Evolutionary conservation across 1,140 invertebrate species (phyloP).

Genomic region (Zophobas atratus): DNA sequence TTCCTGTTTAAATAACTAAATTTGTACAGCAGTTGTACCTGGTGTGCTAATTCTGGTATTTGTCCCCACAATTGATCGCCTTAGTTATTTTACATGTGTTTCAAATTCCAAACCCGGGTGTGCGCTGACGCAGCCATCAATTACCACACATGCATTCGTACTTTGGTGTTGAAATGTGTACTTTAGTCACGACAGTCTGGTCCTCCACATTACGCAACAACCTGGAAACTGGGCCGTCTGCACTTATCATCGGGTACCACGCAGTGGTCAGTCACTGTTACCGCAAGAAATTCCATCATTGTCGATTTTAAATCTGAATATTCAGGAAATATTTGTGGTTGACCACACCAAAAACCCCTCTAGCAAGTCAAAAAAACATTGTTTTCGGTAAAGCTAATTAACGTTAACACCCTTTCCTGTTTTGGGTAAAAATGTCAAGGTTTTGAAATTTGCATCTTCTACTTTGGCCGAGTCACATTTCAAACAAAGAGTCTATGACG

Average conservation of each 20-base stretch:
- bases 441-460: slow-evolving; percentile 4
- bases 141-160: slow-evolving; percentile 23
- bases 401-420: slow-evolving; percentile 11
- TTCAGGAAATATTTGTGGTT: slow-evolving; percentile 23
- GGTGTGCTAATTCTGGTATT: no score
- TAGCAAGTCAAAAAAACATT: background rate
- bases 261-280: background rate
- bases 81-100: no score
- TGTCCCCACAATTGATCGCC: no score
- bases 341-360: background rate
- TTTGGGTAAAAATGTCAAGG: slow-evolving; percentile 32
- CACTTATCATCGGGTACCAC: background rate
- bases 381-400: background rate
- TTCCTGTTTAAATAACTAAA: no score
- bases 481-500: background rate
- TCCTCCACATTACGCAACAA: slow-evolving; percentile 31
- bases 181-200: slow-evolving; percentile 37
- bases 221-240: slow-evolving; percentile 29
- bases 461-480: background rate
- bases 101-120: slow-evolving; percentile 13
- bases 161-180: slow-evolving; percentile 29
- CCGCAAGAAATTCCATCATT: slow-evolving; percentile 8
- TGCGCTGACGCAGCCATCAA: slow-evolving; percentile 2
- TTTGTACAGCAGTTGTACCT: no score
- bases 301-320: background rate